Conservation (phyloP, 1,140 invertebrate species). For the Pseudomyrmex concolor region DNA sequence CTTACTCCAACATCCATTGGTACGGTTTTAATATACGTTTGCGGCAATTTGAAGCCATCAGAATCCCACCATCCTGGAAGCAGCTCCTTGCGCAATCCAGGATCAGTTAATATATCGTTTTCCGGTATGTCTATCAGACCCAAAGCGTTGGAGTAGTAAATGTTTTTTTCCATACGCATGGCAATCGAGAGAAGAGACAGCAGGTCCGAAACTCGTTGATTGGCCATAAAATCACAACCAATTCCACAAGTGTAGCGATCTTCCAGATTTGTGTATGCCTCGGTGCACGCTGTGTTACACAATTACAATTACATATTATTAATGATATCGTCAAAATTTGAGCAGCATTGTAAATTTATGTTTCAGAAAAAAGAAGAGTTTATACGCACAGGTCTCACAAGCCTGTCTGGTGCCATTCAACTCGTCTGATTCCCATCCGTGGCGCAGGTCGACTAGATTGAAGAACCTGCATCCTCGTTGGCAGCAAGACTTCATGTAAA, state of each 20-base stretch:
- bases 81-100: constrained; percentile 81
- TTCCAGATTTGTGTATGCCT: constrained; percentile 79
- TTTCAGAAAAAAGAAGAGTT: neutral
- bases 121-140: constrained; percentile 80
- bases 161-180: constrained; percentile 76
- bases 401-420: constrained; percentile 79
- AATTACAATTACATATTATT: neutral
- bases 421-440: constrained; percentile 67
- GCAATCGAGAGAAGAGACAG: constrained; percentile 76
- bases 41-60: constrained; percentile 82
- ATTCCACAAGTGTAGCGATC: constrained; percentile 79
- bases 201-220: constrained; percentile 76
- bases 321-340: neutral
- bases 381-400: constrained; percentile 79
- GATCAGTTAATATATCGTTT: constrained; percentile 82
- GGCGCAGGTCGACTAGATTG: constrained; percentile 79
- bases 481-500: constrained; percentile 80
- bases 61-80: constrained; percentile 82
- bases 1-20: constrained; percentile 81
- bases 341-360: neutral
- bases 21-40: constrained; percentile 83
- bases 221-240: constrained; percentile 82
- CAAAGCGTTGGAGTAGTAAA: constrained; percentile 77
- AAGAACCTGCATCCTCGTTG: constrained; percentile 83
- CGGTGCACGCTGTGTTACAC: constrained; percentile 78